Evolutionary conservation across 1,140 invertebrate species (phyloP).

Genomic region (Lepidurus couesii): DNA sequence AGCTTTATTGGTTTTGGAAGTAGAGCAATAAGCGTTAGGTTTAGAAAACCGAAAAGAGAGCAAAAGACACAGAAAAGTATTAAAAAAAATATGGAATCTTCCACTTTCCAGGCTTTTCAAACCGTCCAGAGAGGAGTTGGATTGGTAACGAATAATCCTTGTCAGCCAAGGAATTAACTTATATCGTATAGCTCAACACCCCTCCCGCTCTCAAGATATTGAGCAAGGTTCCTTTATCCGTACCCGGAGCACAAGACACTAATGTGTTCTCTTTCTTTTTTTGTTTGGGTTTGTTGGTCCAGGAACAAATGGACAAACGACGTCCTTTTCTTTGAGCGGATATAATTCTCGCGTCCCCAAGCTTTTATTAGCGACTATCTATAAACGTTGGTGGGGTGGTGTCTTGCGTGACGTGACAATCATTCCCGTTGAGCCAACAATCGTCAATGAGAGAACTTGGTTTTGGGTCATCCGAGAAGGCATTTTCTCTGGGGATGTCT

Average conservation of each 20-base stretch:
- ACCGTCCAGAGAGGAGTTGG: background rate
- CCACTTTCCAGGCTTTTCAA: background rate
- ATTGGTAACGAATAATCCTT: background rate
- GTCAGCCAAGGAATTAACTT: background rate
- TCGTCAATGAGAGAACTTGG: background rate
- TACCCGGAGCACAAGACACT: background rate
- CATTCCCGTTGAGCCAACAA: slow-evolving; percentile 6
- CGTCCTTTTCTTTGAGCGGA: background rate
- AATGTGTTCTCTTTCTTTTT: background rate
- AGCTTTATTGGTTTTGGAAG: slow-evolving; percentile 10
- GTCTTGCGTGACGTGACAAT: background rate
- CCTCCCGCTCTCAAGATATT: background rate
- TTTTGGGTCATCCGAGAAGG: background rate
- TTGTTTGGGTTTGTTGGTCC: background rate
- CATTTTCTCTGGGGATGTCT: background rate
- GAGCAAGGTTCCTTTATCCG: background rate
- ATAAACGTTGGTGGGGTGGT: background rate
- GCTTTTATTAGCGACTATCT: slow-evolving; percentile 3
- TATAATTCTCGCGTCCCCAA: background rate
- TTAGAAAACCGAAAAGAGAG: background rate
- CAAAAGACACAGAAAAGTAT: background rate
- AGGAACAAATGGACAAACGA: background rate
- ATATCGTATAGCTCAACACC: background rate
- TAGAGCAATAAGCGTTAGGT: background rate
- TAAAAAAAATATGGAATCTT: background rate